These are phyloP conservation scores for Melinopterus prodromus DNA, from an alignment of 2,888 invertebrate species.

Conservation along the genomic window DNA sequence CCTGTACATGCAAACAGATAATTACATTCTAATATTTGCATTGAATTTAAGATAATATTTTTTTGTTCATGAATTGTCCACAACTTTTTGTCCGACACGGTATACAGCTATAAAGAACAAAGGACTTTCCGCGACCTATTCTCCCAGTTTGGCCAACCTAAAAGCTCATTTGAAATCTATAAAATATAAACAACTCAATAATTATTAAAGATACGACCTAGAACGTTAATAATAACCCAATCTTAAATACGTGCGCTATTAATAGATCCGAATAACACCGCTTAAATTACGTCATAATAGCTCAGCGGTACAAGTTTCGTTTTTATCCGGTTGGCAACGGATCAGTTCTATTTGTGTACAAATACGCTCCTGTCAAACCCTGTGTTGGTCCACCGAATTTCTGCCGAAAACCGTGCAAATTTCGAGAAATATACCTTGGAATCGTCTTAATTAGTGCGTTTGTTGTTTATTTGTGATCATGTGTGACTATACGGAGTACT, in stretches of 20 bases:
- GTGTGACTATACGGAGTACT: constrained; percentile 51
- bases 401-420: constrained; percentile 9
- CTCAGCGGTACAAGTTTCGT: not conserved
- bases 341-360: constrained; percentile 23
- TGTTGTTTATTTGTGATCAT: constrained; percentile 45
- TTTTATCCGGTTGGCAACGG: constrained; percentile 6
- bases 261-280: not conserved
- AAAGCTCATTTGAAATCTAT: not conserved
- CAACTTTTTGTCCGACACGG: not conserved
- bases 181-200: not conserved
- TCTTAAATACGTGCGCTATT: not conserved
- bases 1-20: too few relatives aligned
- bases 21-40: too few relatives aligned
- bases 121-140: constrained; percentile 23
- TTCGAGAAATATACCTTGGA: not conserved
- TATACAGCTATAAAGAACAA: constrained; percentile 20
- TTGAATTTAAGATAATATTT: too few relatives aligned
- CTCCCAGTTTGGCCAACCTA: constrained; percentile 12
- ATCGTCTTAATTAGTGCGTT: constrained; percentile 10
- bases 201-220: too few relatives aligned
- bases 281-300: not conserved
- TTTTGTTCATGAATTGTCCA: not conserved
- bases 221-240: too few relatives aligned
- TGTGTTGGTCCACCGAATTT: constrained; percentile 8
- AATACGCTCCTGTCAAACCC: constrained; percentile 18